phyloP scores from a whole-genome alignment of 30 jellyfish, hydroid and myxozoan genomes.

The Cassiopea andromeda region DNA sequence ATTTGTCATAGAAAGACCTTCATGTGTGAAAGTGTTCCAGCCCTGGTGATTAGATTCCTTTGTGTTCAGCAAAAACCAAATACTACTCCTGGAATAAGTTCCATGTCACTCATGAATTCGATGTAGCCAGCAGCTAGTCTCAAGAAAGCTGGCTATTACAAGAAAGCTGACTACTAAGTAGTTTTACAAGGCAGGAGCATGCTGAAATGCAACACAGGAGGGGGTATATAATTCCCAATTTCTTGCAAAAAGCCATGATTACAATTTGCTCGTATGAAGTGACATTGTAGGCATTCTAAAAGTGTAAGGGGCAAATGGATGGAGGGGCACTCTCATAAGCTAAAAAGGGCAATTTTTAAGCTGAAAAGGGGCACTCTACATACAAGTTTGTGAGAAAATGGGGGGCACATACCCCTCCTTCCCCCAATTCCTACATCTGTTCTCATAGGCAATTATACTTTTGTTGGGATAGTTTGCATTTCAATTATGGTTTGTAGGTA shows the following conservation, averaged over 20 bases:
- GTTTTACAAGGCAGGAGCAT: neutral
- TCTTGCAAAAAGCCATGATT: neutral
- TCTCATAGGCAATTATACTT: neutral
- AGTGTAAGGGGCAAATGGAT: too few relatives aligned
- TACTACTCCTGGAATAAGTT: neutral
- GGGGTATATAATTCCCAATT: neutral
- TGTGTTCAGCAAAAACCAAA: neutral
- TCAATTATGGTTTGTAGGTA: neutral
- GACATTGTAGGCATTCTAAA: too few relatives aligned
- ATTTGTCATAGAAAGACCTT: neutral
- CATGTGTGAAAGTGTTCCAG: neutral
- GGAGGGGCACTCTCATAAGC: too few relatives aligned
- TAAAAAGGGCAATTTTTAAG: too few relatives aligned
- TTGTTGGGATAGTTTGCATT: neutral
- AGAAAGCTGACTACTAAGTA: neutral
- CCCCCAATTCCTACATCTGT: too few relatives aligned
- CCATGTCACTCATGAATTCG: neutral
- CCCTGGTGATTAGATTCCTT: neutral
- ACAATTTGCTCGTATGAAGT: neutral
- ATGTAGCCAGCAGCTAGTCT: neutral
- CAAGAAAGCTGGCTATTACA: neutral
- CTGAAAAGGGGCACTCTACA: too few relatives aligned
- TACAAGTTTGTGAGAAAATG: too few relatives aligned
- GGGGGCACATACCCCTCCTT: too few relatives aligned
- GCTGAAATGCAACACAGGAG: neutral